Evolutionary conservation across 2,888 invertebrate genomes (phyloP).

Genomic region (Ferdinandea cuprea): DNA sequence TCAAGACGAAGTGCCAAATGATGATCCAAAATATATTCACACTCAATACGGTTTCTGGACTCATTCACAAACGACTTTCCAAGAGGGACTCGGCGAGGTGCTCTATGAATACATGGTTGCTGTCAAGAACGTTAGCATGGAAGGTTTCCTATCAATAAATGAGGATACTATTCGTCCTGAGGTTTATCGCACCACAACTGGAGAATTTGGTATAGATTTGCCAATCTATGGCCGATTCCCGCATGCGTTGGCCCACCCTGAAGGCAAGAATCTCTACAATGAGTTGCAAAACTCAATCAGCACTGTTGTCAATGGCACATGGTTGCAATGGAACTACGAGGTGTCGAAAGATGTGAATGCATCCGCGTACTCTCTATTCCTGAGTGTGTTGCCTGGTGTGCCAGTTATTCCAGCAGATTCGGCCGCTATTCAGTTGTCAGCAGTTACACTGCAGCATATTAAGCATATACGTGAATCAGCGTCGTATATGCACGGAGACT

Average conservation of each 20-base stretch:
- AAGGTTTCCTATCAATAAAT: conserved; percentile 83
- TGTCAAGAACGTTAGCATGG: conserved; percentile 85
- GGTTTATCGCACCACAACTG: conserved; percentile 77
- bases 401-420: conserved; percentile 85
- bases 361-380: conserved; percentile 86
- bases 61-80: conserved; percentile 87
- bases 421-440: conserved; percentile 74
- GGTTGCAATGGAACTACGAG: conserved; percentile 82
- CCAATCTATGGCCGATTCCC: conserved; percentile 81
- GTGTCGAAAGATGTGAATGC: conserved; percentile 76
- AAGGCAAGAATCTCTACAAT: conserved; percentile 77
- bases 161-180: conserved; percentile 80
- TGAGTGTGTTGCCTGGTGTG: conserved; percentile 91
- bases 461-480: conserved; percentile 84
- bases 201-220: conserved; percentile 79
- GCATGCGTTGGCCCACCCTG: conserved; percentile 76
- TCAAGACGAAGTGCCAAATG: conserved; percentile 82
- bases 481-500: conserved; percentile 87
- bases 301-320: conserved; percentile 78
- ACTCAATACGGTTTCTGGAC: conserved; percentile 86
- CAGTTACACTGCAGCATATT: conserved; percentile 78
- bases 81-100: conserved; percentile 84
- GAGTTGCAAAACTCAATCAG: conserved; percentile 77
- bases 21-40: conserved; percentile 82
- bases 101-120: conserved; percentile 86